phyloP scores from a whole-genome alignment of 2,797 vertebrate species.

The Clangula hyemalis region DNA sequence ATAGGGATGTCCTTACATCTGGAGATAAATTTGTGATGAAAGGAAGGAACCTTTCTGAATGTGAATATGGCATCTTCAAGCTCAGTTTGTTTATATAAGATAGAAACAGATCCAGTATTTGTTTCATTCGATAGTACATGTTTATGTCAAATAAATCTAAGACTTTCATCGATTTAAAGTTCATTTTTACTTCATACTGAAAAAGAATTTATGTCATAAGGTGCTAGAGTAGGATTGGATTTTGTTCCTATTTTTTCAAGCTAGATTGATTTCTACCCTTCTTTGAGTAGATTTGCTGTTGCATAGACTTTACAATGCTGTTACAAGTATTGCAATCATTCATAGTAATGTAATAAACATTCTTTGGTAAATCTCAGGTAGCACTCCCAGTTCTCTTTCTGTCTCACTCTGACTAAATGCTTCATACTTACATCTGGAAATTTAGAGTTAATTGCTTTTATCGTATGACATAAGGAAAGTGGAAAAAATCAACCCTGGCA shows the following conservation, averaged over 20 bases:
- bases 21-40: not conserved
- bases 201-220: not conserved
- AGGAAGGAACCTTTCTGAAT: not conserved
- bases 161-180: not conserved
- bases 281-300: not conserved
- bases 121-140: not conserved
- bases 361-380: not conserved
- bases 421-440: not conserved
- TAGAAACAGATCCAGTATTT: not conserved
- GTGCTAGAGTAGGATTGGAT: not conserved
- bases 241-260: not conserved
- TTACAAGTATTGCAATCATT: not conserved
- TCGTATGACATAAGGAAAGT: not conserved
- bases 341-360: not conserved
- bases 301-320: not conserved
- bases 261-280: not conserved
- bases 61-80: not conserved
- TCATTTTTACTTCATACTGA: not conserved
- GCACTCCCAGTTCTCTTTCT: not conserved
- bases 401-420: not conserved
- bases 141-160: slow-evolving; percentile 8
- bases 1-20: not conserved
- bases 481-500: fast-evolving
- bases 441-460: not conserved
- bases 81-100: not conserved